Evolutionary conservation across 2,797 vertebrate genomes (phyloP).

Genomic region (Phoebastria nigripes): DNA sequence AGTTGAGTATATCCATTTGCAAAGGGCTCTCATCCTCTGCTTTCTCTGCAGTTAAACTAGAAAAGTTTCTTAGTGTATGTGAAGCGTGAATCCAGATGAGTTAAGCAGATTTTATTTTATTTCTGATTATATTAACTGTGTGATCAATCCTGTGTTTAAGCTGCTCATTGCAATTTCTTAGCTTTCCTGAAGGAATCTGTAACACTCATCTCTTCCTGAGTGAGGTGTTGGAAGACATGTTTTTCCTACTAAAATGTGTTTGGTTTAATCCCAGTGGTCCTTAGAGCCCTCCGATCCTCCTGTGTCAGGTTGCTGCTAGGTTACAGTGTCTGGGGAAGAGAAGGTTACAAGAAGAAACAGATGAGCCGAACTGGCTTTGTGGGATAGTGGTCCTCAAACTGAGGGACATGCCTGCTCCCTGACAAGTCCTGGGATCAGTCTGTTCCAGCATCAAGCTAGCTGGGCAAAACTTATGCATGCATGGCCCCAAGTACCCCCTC

Average conservation of each 20-base stretch:
- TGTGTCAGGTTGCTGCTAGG: not conserved
- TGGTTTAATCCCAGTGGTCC: not conserved
- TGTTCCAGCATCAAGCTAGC: not conserved
- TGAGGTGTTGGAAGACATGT: not conserved
- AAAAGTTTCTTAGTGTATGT: not conserved
- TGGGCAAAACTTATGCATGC: not conserved
- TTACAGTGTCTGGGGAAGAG: not conserved
- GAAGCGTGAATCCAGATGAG: not conserved
- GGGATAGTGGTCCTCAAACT: not conserved
- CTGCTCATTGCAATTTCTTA: not conserved
- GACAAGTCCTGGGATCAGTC: not conserved
- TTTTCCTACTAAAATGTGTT: not conserved
- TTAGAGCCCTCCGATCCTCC: not conserved
- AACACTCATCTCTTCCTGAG: not conserved
- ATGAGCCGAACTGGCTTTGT: not conserved
- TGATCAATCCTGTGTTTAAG: not conserved
- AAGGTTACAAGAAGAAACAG: not conserved
- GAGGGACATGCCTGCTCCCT: not conserved
- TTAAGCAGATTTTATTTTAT: not conserved
- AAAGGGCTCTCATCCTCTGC: not conserved
- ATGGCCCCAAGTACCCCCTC: rapidly evolving
- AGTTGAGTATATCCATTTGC: not conserved
- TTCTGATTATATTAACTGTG: not conserved
- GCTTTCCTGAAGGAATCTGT: not conserved
- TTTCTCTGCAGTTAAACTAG: not conserved